phyloP scores from a whole-genome alignment of 2,113 vertebrate genomes.

The Erythrocercus mccallii region DNA sequence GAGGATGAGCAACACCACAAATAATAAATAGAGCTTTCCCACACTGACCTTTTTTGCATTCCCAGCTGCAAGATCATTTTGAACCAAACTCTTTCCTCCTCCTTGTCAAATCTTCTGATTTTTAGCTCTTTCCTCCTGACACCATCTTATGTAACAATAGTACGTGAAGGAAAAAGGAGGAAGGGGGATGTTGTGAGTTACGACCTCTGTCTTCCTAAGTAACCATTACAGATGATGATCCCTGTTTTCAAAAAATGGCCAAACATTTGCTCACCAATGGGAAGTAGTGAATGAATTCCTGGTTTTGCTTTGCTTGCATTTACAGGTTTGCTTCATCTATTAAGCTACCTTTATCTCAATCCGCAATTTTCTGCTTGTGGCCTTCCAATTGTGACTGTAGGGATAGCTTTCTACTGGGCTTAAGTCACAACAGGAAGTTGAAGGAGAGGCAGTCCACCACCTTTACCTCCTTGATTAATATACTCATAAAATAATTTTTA shows the following conservation, averaged over 20 bases:
- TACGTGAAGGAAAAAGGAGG: not conserved
- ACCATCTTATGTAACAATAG: not conserved
- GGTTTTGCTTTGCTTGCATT: not conserved
- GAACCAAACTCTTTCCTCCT: not conserved
- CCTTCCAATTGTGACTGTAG: not conserved
- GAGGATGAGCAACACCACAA: not conserved
- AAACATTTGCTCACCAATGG: not conserved
- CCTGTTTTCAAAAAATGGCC: not conserved
- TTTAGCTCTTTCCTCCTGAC: not conserved
- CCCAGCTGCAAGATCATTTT: not conserved
- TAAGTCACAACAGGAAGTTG: not conserved
- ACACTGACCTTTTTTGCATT: not conserved
- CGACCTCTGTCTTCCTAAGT: not conserved
- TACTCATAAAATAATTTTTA: not conserved
- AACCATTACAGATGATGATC: not conserved
- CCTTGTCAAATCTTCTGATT: not conserved
- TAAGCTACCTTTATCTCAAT: not conserved
- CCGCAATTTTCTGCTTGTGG: not conserved
- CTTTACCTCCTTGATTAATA: not conserved
- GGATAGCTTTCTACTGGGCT: not conserved
- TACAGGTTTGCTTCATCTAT: not conserved
- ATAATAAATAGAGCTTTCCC: not conserved
- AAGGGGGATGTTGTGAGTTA: not conserved
- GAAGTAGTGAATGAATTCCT: not conserved
- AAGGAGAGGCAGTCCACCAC: not conserved